phyloP scores from a whole-genome alignment of 2,797 vertebrate species.

The Hozukius guyotensis region DNA sequence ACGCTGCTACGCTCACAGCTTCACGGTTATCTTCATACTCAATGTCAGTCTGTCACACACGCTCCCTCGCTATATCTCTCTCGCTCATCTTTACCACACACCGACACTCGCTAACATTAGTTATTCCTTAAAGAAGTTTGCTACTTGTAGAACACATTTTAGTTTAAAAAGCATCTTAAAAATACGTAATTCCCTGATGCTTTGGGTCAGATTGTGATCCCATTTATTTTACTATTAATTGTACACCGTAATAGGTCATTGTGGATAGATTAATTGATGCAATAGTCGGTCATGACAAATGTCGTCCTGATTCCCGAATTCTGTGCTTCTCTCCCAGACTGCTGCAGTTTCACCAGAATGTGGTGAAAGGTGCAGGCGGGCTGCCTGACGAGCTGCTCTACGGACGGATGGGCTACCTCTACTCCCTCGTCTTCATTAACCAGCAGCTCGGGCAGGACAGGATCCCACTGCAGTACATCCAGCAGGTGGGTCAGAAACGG shows the following conservation, averaged over 20 bases:
- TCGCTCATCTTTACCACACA: too few relatives aligned
- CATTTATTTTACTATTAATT: neutral
- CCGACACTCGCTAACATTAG: too few relatives aligned
- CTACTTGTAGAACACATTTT: too few relatives aligned
- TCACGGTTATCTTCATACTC: too few relatives aligned
- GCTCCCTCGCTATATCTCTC: too few relatives aligned
- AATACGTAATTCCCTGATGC: too few relatives aligned
- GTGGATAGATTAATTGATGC: neutral
- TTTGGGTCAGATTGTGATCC: neutral
- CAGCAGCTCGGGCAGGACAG: slow-evolving; percentile 90
- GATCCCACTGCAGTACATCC: slow-evolving; percentile 90
- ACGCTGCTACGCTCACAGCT: too few relatives aligned
- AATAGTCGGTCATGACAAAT: neutral
- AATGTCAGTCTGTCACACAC: too few relatives aligned
- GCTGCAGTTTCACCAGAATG: slow-evolving; percentile 84
- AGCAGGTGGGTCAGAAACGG: slow-evolving; percentile 84
- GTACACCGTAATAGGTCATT: neutral
- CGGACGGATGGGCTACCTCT: slow-evolving; percentile 92
- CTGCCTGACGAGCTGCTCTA: slow-evolving; percentile 94
- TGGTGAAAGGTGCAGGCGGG: slow-evolving; percentile 82
- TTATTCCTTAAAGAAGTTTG: too few relatives aligned
- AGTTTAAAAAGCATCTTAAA: too few relatives aligned
- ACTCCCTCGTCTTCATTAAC: slow-evolving; percentile 92
- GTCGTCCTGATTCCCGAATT: neutral
- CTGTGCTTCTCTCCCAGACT: slow-evolving; percentile 77